A percentile compares a stretch with the other conserved stretches of the same genome.
These are phyloP conservation scores for Drosophila differens DNA, from an alignment of 2,888 invertebrate species.

Conservation along the genomic window DNA sequence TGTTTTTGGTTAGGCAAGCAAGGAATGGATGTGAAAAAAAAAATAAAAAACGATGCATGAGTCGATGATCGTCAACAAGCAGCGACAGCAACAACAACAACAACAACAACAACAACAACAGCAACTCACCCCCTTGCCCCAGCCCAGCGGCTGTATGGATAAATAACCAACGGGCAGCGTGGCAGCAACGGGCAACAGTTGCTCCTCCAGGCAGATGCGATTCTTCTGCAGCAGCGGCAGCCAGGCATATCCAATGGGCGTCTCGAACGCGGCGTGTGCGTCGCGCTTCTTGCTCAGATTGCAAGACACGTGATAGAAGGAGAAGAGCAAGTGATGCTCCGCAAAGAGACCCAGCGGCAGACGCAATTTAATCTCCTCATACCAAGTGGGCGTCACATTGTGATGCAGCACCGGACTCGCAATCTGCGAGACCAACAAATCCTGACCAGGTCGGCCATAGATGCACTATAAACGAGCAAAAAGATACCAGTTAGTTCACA, in stretches of 20 bases:
- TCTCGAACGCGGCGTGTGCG: conserved; percentile 89
- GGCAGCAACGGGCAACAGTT: conserved; percentile 93
- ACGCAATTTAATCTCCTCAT: conserved; percentile 96
- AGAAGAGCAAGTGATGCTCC: conserved; percentile 96
- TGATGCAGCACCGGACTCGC: conserved; percentile 95
- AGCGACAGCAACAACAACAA: conserved; percentile 14
- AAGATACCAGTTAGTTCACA: background rate
- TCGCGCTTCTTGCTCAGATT: conserved; percentile 93
- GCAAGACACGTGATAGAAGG: conserved; percentile 98
- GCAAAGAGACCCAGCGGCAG: conserved; percentile 94
- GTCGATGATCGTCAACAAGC: conserved; percentile 49
- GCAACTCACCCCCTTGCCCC: conserved; percentile 93
- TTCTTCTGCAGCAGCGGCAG: conserved; percentile 93
- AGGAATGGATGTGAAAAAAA: conserved; percentile 33
- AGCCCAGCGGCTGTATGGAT: conserved; percentile 94
- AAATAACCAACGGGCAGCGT: conserved; percentile 96
- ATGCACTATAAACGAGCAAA: conserved; percentile 87
- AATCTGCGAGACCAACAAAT: conserved; percentile 88
- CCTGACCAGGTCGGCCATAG: conserved; percentile 89
- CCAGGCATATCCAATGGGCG: conserved; percentile 97
- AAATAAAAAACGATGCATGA: conserved; percentile 53
- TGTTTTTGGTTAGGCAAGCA: conserved; percentile 68
- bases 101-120: conserved; percentile 13
- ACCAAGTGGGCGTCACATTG: conserved; percentile 94
- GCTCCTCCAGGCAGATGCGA: conserved; percentile 93